A percentile compares a stretch with the other conserved stretches of the same genome.
Evolutionary conservation across 2,113 vertebrate species (phyloP).

Genomic region (Urocynchramus pylzowi): DNA sequence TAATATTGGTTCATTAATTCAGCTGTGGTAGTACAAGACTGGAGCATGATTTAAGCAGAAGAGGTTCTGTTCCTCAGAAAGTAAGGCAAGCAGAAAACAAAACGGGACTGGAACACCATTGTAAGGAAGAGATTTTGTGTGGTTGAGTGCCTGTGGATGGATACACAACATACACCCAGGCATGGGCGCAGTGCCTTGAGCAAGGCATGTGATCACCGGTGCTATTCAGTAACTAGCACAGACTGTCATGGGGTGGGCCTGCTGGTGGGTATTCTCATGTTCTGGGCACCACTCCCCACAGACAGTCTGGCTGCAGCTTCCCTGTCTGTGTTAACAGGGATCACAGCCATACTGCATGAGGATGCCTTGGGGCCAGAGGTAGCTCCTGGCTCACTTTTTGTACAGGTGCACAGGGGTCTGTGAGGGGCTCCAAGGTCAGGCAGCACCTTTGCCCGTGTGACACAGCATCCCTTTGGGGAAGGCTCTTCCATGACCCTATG

Average conservation of each 20-base stretch:
- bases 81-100: not conserved
- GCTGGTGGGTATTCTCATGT: not conserved
- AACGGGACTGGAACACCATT: not conserved
- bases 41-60: not conserved
- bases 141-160: not conserved
- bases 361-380: no score
- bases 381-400: not conserved
- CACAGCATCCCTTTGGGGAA: not conserved
- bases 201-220: not conserved
- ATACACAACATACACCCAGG: fast-evolving
- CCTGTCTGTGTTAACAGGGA: not conserved
- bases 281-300: not conserved
- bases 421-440: not conserved
- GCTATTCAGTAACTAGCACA: not conserved
- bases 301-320: not conserved
- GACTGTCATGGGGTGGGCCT: not conserved
- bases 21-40: not conserved
- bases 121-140: not conserved
- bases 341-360: not conserved
- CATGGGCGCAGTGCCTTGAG: fast-evolving
- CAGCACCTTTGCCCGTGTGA: fast-evolving
- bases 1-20: not conserved
- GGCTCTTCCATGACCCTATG: not conserved
- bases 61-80: not conserved
- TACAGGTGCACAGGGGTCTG: not conserved